Evolutionary conservation across 2,797 vertebrate genomes (phyloP), one percentile per base, ranked within the genome.

Genomic region (Oryzias sinensis): DNA sequence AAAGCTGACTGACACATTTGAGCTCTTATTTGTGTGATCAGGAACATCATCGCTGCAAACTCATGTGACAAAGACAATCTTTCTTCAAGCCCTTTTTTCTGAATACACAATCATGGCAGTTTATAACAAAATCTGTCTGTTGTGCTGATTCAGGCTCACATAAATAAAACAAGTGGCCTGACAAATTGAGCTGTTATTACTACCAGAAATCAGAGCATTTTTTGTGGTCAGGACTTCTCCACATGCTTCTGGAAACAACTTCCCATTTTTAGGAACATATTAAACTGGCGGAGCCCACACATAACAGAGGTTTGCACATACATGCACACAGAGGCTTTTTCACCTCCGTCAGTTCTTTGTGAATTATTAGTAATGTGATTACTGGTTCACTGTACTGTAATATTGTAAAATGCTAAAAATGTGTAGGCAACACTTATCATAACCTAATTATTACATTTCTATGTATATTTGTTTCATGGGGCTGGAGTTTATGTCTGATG

Each of bases 151-250:
- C 54, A 44, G 43, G 33, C 4, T 60, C 54, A 42, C 53, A 68
- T 65, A 33, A 33, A 9, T 67, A 62, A 63, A 70, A 64, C 15
- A 53, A 72, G 75, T 15, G 15, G 43, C n/a, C 27, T 4, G 43
- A 60, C 67, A 78, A 77, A 82, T 79, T 76, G 64, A 70, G 53
- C 59, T 16, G 58, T 70, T 59, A 59, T 72, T 79, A 49, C 68
- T 53, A 66, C 70, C 62, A 61, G 73, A 59, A 70, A 81, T 72
- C 58, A 22, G 77, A 79, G 61, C 49, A 0, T 24, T 51, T 33
- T 7, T 5, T 68, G 74, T 41, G 77, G 79, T 77, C 29, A 33
- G 20, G 29, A 33, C 29, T 24, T 79, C 57, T 56, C 70, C 56
- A 56, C 70, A 73, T 63, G 54, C 46, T 70, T 69, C 46, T 75